Base-by-base conservation (phyloP, 2,113 vertebrate genomes). In the Bufo gargarizans region DNA sequence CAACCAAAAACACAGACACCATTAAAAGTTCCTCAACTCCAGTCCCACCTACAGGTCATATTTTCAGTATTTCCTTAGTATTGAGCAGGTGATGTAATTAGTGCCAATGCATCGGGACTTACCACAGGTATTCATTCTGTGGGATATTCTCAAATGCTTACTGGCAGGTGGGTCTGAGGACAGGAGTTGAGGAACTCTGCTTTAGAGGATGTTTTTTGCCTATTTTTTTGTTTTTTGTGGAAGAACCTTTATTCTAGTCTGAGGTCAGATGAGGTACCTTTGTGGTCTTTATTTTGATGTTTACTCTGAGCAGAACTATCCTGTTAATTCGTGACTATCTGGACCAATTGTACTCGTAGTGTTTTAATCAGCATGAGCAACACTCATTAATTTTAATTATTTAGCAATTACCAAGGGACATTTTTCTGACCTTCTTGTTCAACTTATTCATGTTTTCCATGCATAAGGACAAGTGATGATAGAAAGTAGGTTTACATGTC, bases 351-450 rank as follows among this genome's bases (percentile, higher is more conserved):
- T 43, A 56, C 77, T 55, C 50, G 77, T 78, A 80, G 55, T 33
- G 17, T 67, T 67, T 83, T 83, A 83, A 83, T 83, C 61, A 49
- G 81, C 47, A 69, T 83, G 61, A 61, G 43, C 81, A 83, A 67
- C 61, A 69, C 61, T 69, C 81, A 83, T 83, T 83, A 65, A 63
- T 82, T 82, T 67, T 83, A 83, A 82, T 82, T 82, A 82, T 69
- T 83, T 67, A 69, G 61, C 47, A 20, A 67, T 83, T 69, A 83
- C 45, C 43, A 10, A 83, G n/a, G 69, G 61, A 50, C 81, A 47
- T 65, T 69, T 67, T 69, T 59, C n/a, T 50, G 81, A 83, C 63
- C 81, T 47, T 61, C 49, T 83, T 82, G 80, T 49, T 69, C 47
- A 53, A 22, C 81, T 58, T 59, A 58, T 80, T 67, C 81, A 83